Evolutionary conservation across 2,797 vertebrate species (phyloP).

Genomic region (Phaenicophaeus curvirostris): DNA sequence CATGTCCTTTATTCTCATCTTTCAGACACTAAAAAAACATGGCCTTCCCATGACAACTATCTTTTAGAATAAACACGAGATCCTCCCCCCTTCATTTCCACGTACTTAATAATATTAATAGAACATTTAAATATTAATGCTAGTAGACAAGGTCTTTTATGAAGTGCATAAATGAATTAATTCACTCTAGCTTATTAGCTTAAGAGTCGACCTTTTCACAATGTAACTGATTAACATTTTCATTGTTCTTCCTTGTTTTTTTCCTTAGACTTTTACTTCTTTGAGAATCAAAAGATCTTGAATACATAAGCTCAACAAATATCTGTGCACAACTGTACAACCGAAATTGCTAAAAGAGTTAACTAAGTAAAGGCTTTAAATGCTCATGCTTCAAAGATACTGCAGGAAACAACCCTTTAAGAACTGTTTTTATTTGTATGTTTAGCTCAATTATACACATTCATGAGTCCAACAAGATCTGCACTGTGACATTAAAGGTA

Average conservation of each 20-base stretch:
- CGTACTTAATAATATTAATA: conserved; percentile 27
- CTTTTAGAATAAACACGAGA: neutral
- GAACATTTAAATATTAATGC: conserved; percentile 46
- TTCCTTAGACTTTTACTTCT: conserved; percentile 56
- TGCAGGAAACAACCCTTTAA: conserved; percentile 67
- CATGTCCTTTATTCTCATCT: neutral
- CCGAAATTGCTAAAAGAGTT: neutral
- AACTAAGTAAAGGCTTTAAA: conserved; percentile 34
- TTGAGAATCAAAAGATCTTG: conserved; percentile 58
- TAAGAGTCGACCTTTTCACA: conserved; percentile 56
- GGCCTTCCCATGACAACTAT: neutral
- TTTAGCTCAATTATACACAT: conserved; percentile 87
- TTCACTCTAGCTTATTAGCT: conserved; percentile 40
- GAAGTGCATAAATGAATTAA: conserved; percentile 51
- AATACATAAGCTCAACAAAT: conserved; percentile 59
- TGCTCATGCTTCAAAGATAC: conserved; percentile 54
- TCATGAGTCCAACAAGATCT: conserved; percentile 89
- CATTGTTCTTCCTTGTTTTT: conserved; percentile 62
- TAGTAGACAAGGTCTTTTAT: conserved; percentile 51
- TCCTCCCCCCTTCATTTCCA: neutral
- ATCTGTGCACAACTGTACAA: conserved; percentile 34
- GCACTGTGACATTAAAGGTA: conserved; percentile 89
- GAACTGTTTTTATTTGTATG: conserved; percentile 81
- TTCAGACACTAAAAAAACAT: conserved; percentile 20
- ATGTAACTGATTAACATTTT: conserved; percentile 62